Evolutionary conservation across 2,888 invertebrate genomes (phyloP).

Genomic region (Galerucella calmariensis): DNA sequence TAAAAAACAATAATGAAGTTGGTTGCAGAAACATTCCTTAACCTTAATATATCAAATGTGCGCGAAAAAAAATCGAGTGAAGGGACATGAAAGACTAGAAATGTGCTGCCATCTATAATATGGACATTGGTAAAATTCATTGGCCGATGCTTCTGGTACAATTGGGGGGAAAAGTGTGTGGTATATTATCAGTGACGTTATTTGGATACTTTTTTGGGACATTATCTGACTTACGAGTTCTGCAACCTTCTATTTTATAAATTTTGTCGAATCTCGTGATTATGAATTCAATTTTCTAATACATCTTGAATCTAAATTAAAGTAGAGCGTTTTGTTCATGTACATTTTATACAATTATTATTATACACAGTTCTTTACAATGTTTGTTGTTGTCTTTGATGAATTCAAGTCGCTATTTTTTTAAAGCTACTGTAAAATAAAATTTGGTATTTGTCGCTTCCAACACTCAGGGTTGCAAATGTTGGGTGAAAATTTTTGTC

Average conservation of each 20-base stretch:
- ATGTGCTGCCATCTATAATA: too few species aligned
- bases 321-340: too few species aligned
- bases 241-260: neutral
- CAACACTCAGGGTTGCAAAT: conserved; percentile 58
- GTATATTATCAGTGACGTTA: neutral
- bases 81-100: too few species aligned
- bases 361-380: neutral
- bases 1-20: neutral
- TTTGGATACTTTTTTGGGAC: neutral
- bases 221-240: neutral
- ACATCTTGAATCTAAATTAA: too few species aligned
- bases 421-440: conserved; percentile 39
- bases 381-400: neutral
- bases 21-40: neutral
- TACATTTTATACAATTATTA: too few species aligned
- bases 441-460: conserved; percentile 54
- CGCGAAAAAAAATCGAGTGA: too few species aligned
- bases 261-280: neutral
- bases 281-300: neutral
- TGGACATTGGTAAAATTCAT: too few species aligned
- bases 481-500: conserved; percentile 39
- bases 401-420: neutral
- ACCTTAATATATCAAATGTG: neutral
- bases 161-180: neutral
- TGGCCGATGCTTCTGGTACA: too few species aligned